Evolutionary conservation across 2,888 invertebrate genomes (phyloP).

Genomic region (Zelleria hepariella): DNA sequence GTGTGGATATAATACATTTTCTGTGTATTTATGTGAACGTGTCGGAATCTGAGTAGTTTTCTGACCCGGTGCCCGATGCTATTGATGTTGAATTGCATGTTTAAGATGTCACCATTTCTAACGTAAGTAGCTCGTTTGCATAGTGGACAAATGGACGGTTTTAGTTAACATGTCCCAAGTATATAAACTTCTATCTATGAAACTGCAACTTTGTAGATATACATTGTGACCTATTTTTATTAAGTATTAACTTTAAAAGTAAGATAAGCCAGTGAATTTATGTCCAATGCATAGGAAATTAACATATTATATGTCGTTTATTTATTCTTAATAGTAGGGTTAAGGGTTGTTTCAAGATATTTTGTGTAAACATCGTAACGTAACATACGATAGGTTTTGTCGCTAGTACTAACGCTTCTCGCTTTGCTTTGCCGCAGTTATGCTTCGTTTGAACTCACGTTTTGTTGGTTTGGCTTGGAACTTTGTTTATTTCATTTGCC

Average conservation of each 20-base stretch:
- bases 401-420: slow-evolving; percentile 40
- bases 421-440: slow-evolving; percentile 43
- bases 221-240: slow-evolving; percentile 39
- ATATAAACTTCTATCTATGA: slow-evolving; percentile 14
- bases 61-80: slow-evolving; percentile 22
- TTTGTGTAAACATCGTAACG: slow-evolving; percentile 43
- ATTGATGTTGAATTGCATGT: slow-evolving; percentile 43
- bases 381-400: slow-evolving; percentile 35
- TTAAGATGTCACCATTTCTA: slow-evolving; percentile 32
- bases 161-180: neutral
- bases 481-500: slow-evolving; percentile 43
- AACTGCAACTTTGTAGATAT: slow-evolving; percentile 46
- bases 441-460: slow-evolving; percentile 22
- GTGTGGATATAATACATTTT: neutral
- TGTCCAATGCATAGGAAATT: slow-evolving; percentile 40
- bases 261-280: slow-evolving; percentile 39
- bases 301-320: slow-evolving; percentile 30
- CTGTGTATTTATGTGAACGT: neutral
- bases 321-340: slow-evolving; percentile 41
- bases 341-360: slow-evolving; percentile 29
- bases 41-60: slow-evolving; percentile 19
- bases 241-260: slow-evolving; percentile 15
- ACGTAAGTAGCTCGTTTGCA: slow-evolving; percentile 25
- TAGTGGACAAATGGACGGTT: slow-evolving; percentile 18
- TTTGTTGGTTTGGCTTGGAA: slow-evolving; percentile 26